Percentiles rank a stretch among this genome's conserved stretches.
phyloP scores from a whole-genome alignment of 2,888 invertebrate genomes.

The Trissolcus brochymenae region DNA sequence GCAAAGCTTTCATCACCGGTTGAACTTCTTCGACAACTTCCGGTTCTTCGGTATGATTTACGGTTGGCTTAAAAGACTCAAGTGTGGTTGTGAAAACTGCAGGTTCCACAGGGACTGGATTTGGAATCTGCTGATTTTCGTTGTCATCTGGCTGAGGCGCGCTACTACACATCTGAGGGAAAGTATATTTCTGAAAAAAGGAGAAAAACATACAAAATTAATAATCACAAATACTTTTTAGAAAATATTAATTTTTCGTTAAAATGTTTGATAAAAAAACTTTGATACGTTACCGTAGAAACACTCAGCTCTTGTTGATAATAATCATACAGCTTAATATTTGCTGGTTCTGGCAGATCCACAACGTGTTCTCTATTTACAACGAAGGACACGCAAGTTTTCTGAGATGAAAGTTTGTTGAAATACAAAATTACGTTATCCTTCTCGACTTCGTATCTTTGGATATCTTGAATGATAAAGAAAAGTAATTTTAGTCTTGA shows the following conservation, averaged over 20 bases:
- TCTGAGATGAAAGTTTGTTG: constrained; percentile 76
- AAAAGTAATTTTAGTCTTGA: background rate
- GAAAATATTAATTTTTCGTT: background rate
- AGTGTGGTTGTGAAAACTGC: constrained; percentile 18
- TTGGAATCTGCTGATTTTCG: constrained; percentile 53
- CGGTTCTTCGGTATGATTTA: constrained; percentile 25
- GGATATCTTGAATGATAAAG: constrained; percentile 72
- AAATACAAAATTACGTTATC: constrained; percentile 78
- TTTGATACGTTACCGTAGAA: constrained; percentile 76
- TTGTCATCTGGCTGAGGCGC: constrained; percentile 61
- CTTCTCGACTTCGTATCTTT: constrained; percentile 78
- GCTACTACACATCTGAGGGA: constrained; percentile 67
- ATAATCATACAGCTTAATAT: constrained; percentile 81
- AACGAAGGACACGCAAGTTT: constrained; percentile 77
- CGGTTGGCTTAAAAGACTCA: background rate
- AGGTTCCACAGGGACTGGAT: constrained; percentile 57
- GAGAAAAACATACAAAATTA: constrained; percentile 1
- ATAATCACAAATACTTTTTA: background rate
- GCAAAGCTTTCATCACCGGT: constrained; percentile 41
- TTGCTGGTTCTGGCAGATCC: constrained; percentile 78
- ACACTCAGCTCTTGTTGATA: constrained; percentile 80
- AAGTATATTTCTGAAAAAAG: constrained; percentile 67
- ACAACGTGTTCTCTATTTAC: constrained; percentile 77
- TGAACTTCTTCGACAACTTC: constrained; percentile 28
- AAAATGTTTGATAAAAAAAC: no score